Conservation (phyloP, 2,888 invertebrate genomes). For the Rapana venosa region DNA sequence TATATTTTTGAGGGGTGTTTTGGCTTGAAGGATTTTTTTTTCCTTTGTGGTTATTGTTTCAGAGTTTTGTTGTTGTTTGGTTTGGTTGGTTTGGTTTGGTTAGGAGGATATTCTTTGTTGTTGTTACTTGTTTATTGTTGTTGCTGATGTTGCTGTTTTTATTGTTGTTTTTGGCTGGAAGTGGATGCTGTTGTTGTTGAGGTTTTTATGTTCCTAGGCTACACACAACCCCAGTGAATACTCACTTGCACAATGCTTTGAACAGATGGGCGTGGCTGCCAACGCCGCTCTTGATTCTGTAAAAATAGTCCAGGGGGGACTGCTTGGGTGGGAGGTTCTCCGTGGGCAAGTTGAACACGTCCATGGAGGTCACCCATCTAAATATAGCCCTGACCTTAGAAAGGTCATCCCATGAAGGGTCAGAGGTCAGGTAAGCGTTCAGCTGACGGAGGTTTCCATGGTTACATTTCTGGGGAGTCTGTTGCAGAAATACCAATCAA, state of each 20-base stretch:
- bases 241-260: constrained; percentile 12
- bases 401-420: constrained; percentile 36
- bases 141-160: no score
- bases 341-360: constrained; percentile 67
- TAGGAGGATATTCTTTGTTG: no score
- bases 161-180: no score
- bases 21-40: no score
- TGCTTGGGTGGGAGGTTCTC: constrained; percentile 67
- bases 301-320: constrained; percentile 73
- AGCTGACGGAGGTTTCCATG: constrained; percentile 35
- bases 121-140: no score
- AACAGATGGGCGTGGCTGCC: constrained; percentile 61
- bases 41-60: no score
- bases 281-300: constrained; percentile 71
- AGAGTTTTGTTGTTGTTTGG: no score
- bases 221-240: no score
- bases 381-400: constrained; percentile 70
- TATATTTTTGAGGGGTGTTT: no score
- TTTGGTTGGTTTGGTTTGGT: no score
- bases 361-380: constrained; percentile 73
- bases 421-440: constrained; percentile 5
- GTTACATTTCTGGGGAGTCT: constrained; percentile 21
- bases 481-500: background rate
- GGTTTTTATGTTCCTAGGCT: no score
- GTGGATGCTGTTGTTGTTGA: no score